Conservation (phyloP, 1,140 invertebrate genomes). For the Nasonia giraulti region DNA sequence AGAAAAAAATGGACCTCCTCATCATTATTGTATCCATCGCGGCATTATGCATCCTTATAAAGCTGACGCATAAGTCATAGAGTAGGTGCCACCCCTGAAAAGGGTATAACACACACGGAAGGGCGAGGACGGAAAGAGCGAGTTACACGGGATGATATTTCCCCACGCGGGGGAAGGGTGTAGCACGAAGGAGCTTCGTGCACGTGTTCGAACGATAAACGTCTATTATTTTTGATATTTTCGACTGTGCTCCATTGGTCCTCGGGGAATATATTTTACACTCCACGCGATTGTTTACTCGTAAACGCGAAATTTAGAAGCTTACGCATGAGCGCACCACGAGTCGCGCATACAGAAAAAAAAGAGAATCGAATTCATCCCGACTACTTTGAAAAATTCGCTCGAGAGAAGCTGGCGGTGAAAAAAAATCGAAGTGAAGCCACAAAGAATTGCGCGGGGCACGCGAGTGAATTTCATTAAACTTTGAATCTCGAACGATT, state of each 20-base stretch:
- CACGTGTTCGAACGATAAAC: conserved; percentile 42
- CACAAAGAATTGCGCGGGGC: neutral
- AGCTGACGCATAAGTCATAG: conserved; percentile 31
- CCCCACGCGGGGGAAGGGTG: neutral
- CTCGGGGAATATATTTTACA: neutral
- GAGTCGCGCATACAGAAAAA: no score
- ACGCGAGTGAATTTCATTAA: conserved; percentile 20
- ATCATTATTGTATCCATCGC: neutral
- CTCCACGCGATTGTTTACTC: no score
- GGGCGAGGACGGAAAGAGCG: neutral
- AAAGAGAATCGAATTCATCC: no score
- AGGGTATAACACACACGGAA: conserved; percentile 13
- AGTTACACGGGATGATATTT: neutral
- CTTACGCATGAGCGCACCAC: no score
- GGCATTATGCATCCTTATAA: conserved; percentile 18
- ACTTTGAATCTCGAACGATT: conserved; percentile 53
- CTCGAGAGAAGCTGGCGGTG: no score
- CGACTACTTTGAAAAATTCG: no score
- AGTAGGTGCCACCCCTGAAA: conserved; percentile 37
- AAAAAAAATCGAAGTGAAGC: neutral
- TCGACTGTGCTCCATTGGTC: conserved; percentile 6
- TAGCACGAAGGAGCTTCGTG: neutral
- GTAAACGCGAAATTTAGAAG: no score
- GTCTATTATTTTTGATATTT: conserved; percentile 40
- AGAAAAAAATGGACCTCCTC: neutral